Evolutionary conservation across 64 coral and sea anemone species (phyloP), one percentile per base, ranked within the genome.

Genomic region (Platygyra sinensis): DNA sequence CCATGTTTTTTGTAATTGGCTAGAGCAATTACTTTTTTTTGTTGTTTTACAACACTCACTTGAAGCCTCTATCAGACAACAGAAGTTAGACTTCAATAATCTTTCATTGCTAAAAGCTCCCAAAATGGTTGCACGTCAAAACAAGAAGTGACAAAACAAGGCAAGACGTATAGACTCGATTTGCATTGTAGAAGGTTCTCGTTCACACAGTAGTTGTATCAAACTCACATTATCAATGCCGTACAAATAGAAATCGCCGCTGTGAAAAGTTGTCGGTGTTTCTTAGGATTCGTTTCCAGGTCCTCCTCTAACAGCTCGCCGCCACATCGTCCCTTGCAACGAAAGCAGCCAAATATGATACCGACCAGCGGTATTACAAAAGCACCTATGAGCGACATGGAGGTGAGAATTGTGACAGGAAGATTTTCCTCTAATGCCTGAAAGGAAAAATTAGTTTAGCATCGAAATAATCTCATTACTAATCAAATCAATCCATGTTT

Each of bases 221-320:
- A 76, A 76, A 77, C 90, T 92, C 52, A 92, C 90, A 92, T 75
- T 10, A 92, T 87, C 59, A 92, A 8, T 22, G 76, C 82, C 28
- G 82, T 87, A 50, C 90, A 92, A 33, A 92, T 1, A n/a, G 82
- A 65, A 62, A 92, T 92, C 20, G 72, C 73, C 10, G 76, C 74
- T 54, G 90, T 87, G 2, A 92, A 75, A 16, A 59, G 32, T 32
- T 77, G 82, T 59, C 90, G 27, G 14, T 78, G 76, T 72, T 92
- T 92, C 72, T 78, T 86, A 0, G 90, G 90, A 73, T 86, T 92
- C 16, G 86, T 78, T 61, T 92, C 90, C 75, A 92, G 84, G 62
- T 92, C 74, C 62, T 92, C 90, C 60, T 92, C 90, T 16, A 87
- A 77, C 55, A 92, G 74, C 7, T 67, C 86, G 0, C 90, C 90